Evolutionary conservation across 2,113 vertebrate genomes (phyloP), one percentile per base, ranked within the genome.

Genomic region (Telmatochromis sp.): DNA sequence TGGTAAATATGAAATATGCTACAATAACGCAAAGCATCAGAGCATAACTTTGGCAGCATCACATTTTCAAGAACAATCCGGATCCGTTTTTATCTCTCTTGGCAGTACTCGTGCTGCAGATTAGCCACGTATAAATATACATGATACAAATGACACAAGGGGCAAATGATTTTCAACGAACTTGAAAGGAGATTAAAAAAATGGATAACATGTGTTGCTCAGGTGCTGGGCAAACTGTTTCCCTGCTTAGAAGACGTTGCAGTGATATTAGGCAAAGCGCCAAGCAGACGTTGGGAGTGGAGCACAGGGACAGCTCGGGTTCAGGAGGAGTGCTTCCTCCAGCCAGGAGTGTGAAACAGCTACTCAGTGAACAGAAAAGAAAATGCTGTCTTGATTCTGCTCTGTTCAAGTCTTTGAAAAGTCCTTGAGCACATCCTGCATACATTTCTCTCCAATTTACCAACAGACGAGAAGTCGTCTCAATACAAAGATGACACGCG

Each of bases 141-240:
- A 21, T 10, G 13, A 81, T 84, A 88, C 37, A 40, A 47, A 75
- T 75, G 53, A n/a, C 23, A 7, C 82, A 60, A 71, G 84, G 79
- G 87, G 81, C 53, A 60, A 71, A 87, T 82, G 54, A 87, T 65
- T 73, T 79, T 83, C 23, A 65, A 58, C 78, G 21, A 80, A 84
- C 33, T 54, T 45, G 26, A 60, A 60, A 85, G 83, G 23, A 31
- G 71, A 89, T 87, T 31, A 81, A 78, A 81, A 65, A 53, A 87
- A 86, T 33, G 57, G 63, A 55, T 58, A 88, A 89, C 86, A 83
- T 86, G 83, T 91, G 87, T 78, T 87, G 65, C 87, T 84, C 84
- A 84, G 89, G 83, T 86, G 88, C 83, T 81, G 4, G 12, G 81
- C 79, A 84, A 81, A 82, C 33, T n/a, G 68, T 58, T 79, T 89